These are phyloP conservation scores for Euura saliciscinereae DNA, from an alignment of 1,140 invertebrate species.

Conservation along the genomic window DNA sequence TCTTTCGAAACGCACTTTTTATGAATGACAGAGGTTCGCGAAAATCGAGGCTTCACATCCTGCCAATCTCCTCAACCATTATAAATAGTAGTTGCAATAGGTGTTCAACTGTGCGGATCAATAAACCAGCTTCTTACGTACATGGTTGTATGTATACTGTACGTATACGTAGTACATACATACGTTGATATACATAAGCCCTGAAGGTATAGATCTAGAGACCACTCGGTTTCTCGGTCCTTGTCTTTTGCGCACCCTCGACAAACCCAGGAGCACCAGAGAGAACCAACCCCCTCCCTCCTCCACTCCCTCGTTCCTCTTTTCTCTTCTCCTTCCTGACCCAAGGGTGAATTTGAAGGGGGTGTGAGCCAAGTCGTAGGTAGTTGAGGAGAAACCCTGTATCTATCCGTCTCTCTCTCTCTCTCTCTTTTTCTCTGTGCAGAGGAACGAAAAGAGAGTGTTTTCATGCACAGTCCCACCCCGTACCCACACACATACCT, in stretches of 20 bases:
- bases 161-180: too few relatives aligned
- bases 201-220: not conserved
- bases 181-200: too few relatives aligned
- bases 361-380: not conserved
- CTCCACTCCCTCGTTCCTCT: not conserved
- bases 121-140: conserved; percentile 55
- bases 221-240: not conserved
- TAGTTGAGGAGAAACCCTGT: not conserved
- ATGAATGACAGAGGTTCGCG: too few relatives aligned
- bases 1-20: too few relatives aligned
- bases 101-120: conserved; percentile 49
- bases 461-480: too few relatives aligned
- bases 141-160: not conserved
- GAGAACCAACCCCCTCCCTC: too few relatives aligned
- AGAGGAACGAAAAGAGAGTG: too few relatives aligned
- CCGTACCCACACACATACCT: not conserved
- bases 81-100: conserved; percentile 48
- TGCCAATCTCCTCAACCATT: too few relatives aligned
- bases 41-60: too few relatives aligned
- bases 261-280: not conserved
- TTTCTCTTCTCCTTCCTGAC: not conserved
- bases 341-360: not conserved
- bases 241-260: conserved; percentile 6
- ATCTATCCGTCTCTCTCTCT: not conserved
- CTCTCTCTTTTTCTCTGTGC: not conserved